Base-by-base conservation (phyloP, 2,888 invertebrate species). In the Autographa pulchrina region DNA sequence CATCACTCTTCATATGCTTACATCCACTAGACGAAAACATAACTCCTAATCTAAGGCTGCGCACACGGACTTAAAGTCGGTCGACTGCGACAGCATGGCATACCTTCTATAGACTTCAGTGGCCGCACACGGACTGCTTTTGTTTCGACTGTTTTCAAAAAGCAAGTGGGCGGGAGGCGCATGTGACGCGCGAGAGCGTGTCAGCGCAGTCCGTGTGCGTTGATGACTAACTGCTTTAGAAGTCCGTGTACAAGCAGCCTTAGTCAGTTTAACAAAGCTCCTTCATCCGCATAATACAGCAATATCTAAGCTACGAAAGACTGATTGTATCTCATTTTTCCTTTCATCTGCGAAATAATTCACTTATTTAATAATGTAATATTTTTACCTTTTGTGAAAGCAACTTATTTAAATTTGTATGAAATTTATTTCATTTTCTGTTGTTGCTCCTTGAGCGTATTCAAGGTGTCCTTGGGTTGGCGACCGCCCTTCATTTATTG, bases 241-340 rank as follows among this genome's bases (percentile, higher is more conserved):
- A 25, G 25, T 25, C 3, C 25, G 25, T 25, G 25, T 25, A 25
- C 3, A 25, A 3, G 25, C 25, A 25, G 2, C 3, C 3, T 25
- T 25, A 1, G 25, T 25, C 25, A 3, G 25, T 25, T 60, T 38
- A 52, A 52, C 62, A 52, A 41, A n/a, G 31, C 4, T 60, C 31
- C n/a, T 11, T 18, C 43, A 43, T 67, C n/a, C 18, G 62, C 70
- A 67, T 62, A 70, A 67, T 62, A 11, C 35, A 35, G 8, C 43
- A 11, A 68, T 62, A 32, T 67, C 18, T 62, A 62, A 56, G 25
- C 61, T n/a, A 18, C 14, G n/a, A 25, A 8, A 43, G 62, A 62
- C 14, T 13, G 32, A 62, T 70, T 66, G 32, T 62, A 62, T 62
- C 70, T 66, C 43, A 66, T 70, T 0, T 56, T 62, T 62, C 25